These are phyloP conservation scores for Drosophila melanogaster DNA, from an alignment of 1,140 invertebrate genomes.

Conservation along the genomic window Release_6_plus_ISO1_MT NC_004354.4:5961001-5961500, in stretches of 20 bases:
- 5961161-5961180: constrained; percentile 59
- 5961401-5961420: constrained; percentile 61
- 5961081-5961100: constrained; percentile 44
- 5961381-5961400: constrained; percentile 36
- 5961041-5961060: constrained; percentile 37
- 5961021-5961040: constrained; percentile 29
- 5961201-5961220: constrained; percentile 55
- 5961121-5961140: constrained; percentile 32
- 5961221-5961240: constrained; percentile 47
- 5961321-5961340: neutral
- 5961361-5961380: constrained; percentile 52
- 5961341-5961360: constrained; percentile 53
- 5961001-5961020: constrained; percentile 23
- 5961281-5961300: constrained; percentile 66
- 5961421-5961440: constrained; percentile 38
- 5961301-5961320: neutral
- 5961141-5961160: constrained; percentile 39
- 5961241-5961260: constrained; percentile 50
- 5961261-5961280: constrained; percentile 53
- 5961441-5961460: too few relatives aligned
- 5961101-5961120: constrained; percentile 37
- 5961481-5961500: constrained; percentile 48
- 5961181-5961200: constrained; percentile 56
- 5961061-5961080: constrained; percentile 21
- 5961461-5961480: neutral